These are phyloP conservation scores for Struthidea cinerea DNA, from an alignment of 2,113 vertebrate genomes.

Conservation along the genomic window DNA sequence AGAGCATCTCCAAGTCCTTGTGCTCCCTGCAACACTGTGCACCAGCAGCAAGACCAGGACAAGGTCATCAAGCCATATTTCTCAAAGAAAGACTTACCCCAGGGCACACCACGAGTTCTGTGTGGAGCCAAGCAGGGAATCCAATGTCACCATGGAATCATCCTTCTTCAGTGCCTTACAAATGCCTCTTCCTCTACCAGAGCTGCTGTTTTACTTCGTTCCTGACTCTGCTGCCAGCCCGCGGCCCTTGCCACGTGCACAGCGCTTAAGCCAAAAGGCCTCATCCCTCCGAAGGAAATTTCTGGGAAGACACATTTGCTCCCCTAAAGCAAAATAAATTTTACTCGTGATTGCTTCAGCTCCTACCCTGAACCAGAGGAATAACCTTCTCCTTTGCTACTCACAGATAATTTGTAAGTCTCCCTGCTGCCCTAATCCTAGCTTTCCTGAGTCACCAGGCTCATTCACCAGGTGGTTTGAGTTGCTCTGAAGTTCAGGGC, in stretches of 20 bases:
- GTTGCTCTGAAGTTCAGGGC: not conserved
- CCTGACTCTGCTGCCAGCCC: not conserved
- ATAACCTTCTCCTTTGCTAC: not conserved
- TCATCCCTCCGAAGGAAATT: not conserved
- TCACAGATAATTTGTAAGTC: not conserved
- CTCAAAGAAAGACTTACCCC: not conserved
- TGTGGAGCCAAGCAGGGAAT: not conserved
- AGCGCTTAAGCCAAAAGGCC: not conserved
- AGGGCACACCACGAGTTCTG: fast-evolving
- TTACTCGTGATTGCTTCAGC: not conserved
- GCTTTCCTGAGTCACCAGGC: not conserved
- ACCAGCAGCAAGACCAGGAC: not conserved
- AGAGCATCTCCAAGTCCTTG: fast-evolving
- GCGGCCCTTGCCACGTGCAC: too few species aligned
- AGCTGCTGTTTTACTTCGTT: not conserved
- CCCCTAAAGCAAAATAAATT: not conserved
- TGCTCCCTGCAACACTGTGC: fast-evolving
- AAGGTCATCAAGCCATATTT: not conserved
- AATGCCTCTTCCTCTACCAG: not conserved
- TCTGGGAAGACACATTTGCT: fast-evolving
- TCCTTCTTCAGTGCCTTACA: not conserved
- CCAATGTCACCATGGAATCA: fast-evolving
- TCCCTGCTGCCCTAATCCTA: not conserved
- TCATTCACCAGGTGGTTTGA: not conserved
- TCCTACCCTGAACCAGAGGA: not conserved